Percentiles rank a stretch among this genome's conserved stretches.
Evolutionary conservation across 1,140 invertebrate species (phyloP).

Genomic region (Aricia agestis): DNA sequence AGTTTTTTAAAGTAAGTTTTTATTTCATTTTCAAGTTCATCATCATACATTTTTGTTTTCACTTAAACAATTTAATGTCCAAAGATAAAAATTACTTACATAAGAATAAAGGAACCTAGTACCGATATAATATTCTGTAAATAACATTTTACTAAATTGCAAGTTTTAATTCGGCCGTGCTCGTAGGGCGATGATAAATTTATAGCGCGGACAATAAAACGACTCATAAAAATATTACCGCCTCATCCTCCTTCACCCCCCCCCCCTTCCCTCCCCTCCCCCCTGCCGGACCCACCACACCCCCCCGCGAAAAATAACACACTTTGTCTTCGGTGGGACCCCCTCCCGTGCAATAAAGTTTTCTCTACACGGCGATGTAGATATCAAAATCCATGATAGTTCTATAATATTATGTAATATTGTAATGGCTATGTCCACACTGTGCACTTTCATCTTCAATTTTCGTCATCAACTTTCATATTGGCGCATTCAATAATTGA

Average conservation of each 20-base stretch:
- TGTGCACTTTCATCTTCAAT: no score
- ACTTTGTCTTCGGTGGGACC: constrained; percentile 43
- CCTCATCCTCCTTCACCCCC: constrained; percentile 14
- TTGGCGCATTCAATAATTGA: no score
- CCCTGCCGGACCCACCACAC: constrained; percentile 26
- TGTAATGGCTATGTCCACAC: no score
- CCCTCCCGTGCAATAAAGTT: constrained; percentile 32
- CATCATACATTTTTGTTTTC: no score
- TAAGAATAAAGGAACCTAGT: no score
- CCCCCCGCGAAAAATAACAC: constrained; percentile 67
- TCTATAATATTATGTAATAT: not conserved
- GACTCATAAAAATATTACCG: constrained; percentile 66
- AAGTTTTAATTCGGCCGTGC: not conserved
- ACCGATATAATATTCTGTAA: not conserved
- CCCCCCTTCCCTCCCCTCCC: constrained; percentile 29
- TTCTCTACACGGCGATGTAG: not conserved
- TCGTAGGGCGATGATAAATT: constrained; percentile 58
- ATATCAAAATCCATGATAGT: not conserved
- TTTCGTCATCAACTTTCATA: no score
- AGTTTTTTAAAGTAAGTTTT: no score
- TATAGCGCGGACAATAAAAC: constrained; percentile 61
- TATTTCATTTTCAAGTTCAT: no score
- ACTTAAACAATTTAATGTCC: no score
- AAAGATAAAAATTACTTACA: no score
- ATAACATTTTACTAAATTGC: constrained; percentile 2